Evolutionary conservation across 1,140 invertebrate species (phyloP).

Genomic region (Bombus confusus): DNA sequence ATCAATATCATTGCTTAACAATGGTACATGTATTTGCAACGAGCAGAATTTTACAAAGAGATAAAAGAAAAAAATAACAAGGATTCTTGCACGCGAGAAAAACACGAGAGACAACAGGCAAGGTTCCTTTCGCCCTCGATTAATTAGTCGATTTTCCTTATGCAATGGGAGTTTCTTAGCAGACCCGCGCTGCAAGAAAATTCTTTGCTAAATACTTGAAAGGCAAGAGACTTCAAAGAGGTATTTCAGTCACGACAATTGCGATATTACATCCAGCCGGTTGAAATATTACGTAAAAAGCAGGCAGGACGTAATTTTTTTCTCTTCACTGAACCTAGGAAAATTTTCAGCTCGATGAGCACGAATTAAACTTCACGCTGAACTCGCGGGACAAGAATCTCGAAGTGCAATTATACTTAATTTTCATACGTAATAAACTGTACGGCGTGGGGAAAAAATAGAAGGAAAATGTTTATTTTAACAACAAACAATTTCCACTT

Average conservation of each 20-base stretch:
- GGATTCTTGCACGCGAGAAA: not conserved
- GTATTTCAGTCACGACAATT: slow-evolving; percentile 29
- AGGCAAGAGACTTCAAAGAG: slow-evolving; percentile 32
- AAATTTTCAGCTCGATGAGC: slow-evolving; percentile 11
- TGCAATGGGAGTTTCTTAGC: not conserved
- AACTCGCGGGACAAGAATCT: slow-evolving; percentile 6
- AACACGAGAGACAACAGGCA: not conserved
- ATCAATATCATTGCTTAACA: too few relatives aligned
- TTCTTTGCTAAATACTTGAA: slow-evolving; percentile 32
- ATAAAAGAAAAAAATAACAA: not conserved
- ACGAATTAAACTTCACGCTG: slow-evolving; percentile 20
- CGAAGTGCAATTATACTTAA: slow-evolving; percentile 1
- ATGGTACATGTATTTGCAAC: too few relatives aligned
- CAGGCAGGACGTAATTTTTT: not conserved
- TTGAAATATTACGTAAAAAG: slow-evolving; percentile 20
- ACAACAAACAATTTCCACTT: not conserved
- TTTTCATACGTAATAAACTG: slow-evolving; percentile 15
- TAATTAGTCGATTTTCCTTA: slow-evolving; percentile 22
- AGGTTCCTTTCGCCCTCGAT: not conserved
- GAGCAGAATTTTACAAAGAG: not conserved
- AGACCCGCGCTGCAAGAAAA: not conserved
- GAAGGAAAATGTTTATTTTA: not conserved
- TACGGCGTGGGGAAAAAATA: not conserved
- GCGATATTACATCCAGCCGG: slow-evolving; percentile 20
- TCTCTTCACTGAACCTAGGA: not conserved